phyloP scores from a whole-genome alignment of 2,888 invertebrate genomes.

The Junonia oenone region DNA sequence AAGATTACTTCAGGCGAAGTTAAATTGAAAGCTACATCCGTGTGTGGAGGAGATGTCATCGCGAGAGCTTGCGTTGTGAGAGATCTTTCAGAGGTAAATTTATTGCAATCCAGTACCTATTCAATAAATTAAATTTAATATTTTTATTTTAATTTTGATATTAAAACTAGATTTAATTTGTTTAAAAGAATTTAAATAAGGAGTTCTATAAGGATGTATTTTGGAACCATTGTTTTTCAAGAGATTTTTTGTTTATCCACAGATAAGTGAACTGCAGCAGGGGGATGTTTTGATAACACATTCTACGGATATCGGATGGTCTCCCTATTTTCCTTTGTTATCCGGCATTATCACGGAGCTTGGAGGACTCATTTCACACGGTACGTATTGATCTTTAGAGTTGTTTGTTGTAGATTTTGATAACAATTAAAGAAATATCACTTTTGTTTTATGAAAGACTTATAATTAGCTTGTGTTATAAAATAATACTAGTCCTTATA shows the following conservation, averaged over 20 bases:
- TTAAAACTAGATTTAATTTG: no score
- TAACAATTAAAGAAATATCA: no score
- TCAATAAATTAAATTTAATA: no score
- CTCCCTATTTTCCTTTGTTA: slow-evolving; percentile 89
- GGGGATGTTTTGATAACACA: slow-evolving; percentile 89
- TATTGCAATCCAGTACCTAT: no score
- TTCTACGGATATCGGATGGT: slow-evolving; percentile 91
- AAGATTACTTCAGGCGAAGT: slow-evolving; percentile 41
- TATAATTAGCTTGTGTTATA: no score
- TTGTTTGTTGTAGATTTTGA: no score
- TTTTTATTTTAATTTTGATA: no score
- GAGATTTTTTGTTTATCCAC: no score
- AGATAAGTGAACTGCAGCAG: slow-evolving; percentile 67
- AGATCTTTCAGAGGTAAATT: slow-evolving; percentile 82
- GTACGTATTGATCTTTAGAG: slow-evolving; percentile 61
- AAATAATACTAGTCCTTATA: no score
- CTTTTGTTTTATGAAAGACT: no score
- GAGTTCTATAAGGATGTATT: neutral
- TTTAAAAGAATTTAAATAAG: neutral
- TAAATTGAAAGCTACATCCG: slow-evolving; percentile 82
- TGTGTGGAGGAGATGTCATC: slow-evolving; percentile 83
- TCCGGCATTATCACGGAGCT: slow-evolving; percentile 89
- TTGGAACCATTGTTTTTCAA: neutral
- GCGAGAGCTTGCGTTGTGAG: slow-evolving; percentile 87
- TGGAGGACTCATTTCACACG: slow-evolving; percentile 91